Evolutionary conservation across 2,888 invertebrate species (phyloP).

Genomic region (Petrolisthes manimaculis): DNA sequence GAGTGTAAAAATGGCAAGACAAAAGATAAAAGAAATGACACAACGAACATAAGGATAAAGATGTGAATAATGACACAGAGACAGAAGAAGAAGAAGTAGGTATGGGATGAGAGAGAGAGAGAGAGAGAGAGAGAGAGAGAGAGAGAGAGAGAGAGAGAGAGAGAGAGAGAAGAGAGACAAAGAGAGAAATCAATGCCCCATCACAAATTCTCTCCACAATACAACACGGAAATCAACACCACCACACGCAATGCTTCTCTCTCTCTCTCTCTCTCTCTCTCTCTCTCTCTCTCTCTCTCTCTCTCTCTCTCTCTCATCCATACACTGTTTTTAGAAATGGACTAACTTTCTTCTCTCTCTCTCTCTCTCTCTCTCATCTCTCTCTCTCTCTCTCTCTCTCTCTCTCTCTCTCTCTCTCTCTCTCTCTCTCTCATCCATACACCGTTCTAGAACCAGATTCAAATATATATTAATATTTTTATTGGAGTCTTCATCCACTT

Average conservation of each 20-base stretch:
- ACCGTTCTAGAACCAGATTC: no score
- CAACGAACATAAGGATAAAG: not conserved
- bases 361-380: not conserved
- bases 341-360: not conserved
- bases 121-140: constrained; percentile 9
- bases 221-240: constrained; percentile 9
- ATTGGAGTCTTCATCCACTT: not conserved
- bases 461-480: not conserved
- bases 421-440: not conserved
- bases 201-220: constrained; percentile 1
- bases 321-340: not conserved
- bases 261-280: not conserved
- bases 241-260: constrained; percentile 8
- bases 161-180: not conserved
- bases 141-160: constrained; percentile 13
- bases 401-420: no score
- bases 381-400: not conserved
- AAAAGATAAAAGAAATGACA: not conserved
- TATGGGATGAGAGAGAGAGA: not conserved
- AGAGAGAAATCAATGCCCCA: not conserved
- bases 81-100: not conserved
- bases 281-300: not conserved
- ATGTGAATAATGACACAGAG: not conserved
- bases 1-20: no score
- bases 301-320: not conserved